Percentiles rank a stretch among this genome's conserved stretches.
Conservation (phyloP, 2,113 vertebrate species). For the Spermophilus dauricus region DNA sequence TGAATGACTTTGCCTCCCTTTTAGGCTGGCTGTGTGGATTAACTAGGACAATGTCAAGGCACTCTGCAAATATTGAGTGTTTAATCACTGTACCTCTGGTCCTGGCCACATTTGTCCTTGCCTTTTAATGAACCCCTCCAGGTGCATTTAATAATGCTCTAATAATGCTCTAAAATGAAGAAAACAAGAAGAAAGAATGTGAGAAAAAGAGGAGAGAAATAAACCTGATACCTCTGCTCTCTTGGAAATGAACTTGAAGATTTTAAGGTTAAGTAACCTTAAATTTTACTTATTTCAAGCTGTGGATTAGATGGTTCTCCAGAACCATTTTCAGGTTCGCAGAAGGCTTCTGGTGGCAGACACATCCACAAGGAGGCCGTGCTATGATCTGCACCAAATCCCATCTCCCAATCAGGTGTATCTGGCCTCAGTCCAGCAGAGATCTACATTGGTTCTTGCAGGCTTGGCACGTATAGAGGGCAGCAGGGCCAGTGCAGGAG, state of each 20-base stretch:
- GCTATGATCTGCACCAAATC: background rate
- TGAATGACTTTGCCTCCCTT: background rate
- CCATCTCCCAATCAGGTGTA: background rate
- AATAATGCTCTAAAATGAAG: constrained; percentile 16
- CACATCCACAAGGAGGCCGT: background rate
- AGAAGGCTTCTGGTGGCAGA: constrained; percentile 22
- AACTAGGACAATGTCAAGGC: background rate
- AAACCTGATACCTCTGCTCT: background rate
- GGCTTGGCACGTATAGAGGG: background rate
- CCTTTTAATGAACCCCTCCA: background rate
- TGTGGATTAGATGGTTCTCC: constrained; percentile 87
- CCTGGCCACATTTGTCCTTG: background rate
- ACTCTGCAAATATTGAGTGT: background rate
- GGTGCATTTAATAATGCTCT: background rate
- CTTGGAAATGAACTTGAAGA: constrained; percentile 68
- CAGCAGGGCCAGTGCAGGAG: background rate
- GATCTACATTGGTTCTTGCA: background rate
- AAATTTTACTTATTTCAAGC: constrained; percentile 80
- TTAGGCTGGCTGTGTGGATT: background rate
- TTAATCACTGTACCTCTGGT: background rate
- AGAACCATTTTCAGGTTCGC: constrained; percentile 80
- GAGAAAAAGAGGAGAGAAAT: background rate
- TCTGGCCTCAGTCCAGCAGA: background rate
- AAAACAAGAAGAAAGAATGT: background rate
- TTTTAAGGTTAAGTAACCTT: constrained; percentile 79